Conservation (phyloP, 2,113 vertebrate genomes). For the Labeo rohita region DNA sequence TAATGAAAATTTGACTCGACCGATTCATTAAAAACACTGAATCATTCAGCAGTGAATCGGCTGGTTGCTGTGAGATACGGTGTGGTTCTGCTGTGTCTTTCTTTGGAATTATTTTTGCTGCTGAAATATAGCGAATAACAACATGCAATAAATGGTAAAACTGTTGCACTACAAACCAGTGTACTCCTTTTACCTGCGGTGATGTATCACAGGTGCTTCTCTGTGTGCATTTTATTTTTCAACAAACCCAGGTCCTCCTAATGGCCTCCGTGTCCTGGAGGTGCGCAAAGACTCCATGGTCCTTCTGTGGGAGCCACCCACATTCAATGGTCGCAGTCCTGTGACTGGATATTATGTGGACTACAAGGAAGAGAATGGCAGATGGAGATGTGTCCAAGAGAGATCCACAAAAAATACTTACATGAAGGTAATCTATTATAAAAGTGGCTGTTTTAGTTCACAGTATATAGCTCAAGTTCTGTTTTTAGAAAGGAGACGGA, state of each 20-base stretch:
- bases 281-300: constrained; percentile 88
- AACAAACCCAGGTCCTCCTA: constrained; percentile 79
- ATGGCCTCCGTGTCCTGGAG: constrained; percentile 84
- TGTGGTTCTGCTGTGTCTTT: too few relatives aligned
- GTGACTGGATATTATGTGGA: constrained; percentile 93
- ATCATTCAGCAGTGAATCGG: too few relatives aligned
- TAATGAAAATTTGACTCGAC: too few relatives aligned
- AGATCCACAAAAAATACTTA: constrained; percentile 80
- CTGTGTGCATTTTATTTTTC: constrained; percentile 11
- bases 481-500: neutral
- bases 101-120: too few relatives aligned
- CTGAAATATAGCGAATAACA: too few relatives aligned
- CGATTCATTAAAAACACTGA: too few relatives aligned
- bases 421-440: constrained; percentile 81
- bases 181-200: neutral
- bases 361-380: constrained; percentile 82
- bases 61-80: too few relatives aligned
- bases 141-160: too few relatives aligned
- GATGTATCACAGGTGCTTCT: neutral
- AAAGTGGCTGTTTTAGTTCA: neutral
- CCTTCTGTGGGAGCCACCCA: constrained; percentile 88
- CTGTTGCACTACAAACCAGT: too few relatives aligned
- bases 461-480: neutral
- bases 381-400: constrained; percentile 87
- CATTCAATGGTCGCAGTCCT: constrained; percentile 84